Base-by-base conservation (phyloP, 2,113 vertebrate genomes). In the Leptocoma aspasia region DNA sequence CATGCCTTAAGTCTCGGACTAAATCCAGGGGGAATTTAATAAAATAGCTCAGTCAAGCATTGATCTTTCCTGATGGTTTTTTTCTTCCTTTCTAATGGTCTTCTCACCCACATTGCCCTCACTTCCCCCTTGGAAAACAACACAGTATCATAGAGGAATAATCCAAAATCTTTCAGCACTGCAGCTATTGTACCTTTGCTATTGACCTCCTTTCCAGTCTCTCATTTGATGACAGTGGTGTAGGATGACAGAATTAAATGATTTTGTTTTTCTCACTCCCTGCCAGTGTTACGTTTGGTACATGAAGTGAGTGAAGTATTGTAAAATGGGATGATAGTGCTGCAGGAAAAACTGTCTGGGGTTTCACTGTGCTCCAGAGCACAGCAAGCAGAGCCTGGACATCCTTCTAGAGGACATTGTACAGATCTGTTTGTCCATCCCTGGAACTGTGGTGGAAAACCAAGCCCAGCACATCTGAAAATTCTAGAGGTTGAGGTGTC, bases 1-100 rank as follows among this genome's bases (percentile, higher is more conserved):
- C 95, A 94, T 95, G 96, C 95, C 95, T 96, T 97, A 92, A 97
- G 95, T 97, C 95, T 94, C 77, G 63, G 93, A 19, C 89, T 81
- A 92, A 97, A 86, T 95, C 97, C 93, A 68, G 80, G 50, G 95
- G 93, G 96, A 97, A 97, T 97, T 97, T 94, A 97, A 97, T 96
- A 97, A 97, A 97, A 97, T 97, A 96, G 95, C 91, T 97, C 95
- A 95, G 90, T 97, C 97, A 95, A 95, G 92, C 95, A 97, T 97
- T 97, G 96, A 97, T 97, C 96, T 97, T 93, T 94, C 94, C 93
- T 97, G 95, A 93, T 96, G 84, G 9, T 53, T n/a, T 76, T 77
- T 66, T 92, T 61, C 45, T 78, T 59, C 57, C 37, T 93, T 97
- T 94, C 90, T 93, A 93, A 60, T 96, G 79, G 93, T 79, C 63